Evolutionary conservation across 2,888 invertebrate species (phyloP).

Genomic region (Lagria hirta): DNA sequence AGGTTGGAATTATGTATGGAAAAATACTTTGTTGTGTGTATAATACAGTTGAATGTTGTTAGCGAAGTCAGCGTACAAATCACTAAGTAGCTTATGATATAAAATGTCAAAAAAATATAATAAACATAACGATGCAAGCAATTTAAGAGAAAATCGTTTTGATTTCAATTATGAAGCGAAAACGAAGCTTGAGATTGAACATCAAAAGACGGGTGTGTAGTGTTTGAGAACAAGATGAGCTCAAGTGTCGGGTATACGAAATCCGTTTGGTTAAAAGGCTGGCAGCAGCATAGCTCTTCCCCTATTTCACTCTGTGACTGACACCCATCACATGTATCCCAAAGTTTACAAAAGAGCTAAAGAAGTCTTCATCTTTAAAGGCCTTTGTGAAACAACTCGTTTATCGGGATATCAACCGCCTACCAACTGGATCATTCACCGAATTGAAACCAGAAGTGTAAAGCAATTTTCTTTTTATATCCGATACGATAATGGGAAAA

Average conservation of each 20-base stretch:
- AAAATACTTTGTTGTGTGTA: no score
- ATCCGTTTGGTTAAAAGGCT: conserved; percentile 27
- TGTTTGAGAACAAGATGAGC: conserved; percentile 33
- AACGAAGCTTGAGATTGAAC: conserved; percentile 41
- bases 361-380: conserved; percentile 40
- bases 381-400: conserved; percentile 42
- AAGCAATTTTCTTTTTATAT: conserved; percentile 47
- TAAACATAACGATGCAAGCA: conserved; percentile 36
- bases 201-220: conserved; percentile 44
- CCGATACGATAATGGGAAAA: conserved; percentile 46
- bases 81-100: neutral
- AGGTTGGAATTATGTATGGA: no score
- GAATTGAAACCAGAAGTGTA: conserved; percentile 45
- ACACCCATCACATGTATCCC: conserved; percentile 45
- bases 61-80: neutral
- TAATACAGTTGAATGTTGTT: no score
- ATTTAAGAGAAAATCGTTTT: conserved; percentile 34
- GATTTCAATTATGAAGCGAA: conserved; percentile 42
- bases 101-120: no score
- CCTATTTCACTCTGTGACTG: conserved; percentile 38
- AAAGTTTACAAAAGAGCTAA: conserved; percentile 42
- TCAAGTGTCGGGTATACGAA: conserved; percentile 30
- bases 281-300: conserved; percentile 2
- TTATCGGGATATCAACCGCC: conserved; percentile 45
- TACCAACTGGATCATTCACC: conserved; percentile 39